phyloP scores from a whole-genome alignment of 2,113 vertebrate species.

The Ciconia maguari region DNA sequence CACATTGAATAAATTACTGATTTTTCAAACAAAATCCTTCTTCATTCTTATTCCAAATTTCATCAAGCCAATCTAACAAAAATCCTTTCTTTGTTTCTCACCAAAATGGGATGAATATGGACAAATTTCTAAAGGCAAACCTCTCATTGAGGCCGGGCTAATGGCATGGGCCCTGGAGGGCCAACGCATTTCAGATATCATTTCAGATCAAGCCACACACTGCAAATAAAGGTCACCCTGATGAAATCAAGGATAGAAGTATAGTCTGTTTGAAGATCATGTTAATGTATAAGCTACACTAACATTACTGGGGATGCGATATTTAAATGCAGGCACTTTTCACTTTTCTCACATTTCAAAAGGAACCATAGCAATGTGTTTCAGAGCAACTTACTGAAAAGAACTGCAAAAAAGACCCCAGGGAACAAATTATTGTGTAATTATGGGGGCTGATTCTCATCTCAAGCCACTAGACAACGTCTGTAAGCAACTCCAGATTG shows the following conservation, averaged over 20 bases:
- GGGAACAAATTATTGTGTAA: not conserved
- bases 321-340: not conserved
- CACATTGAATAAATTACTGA: not conserved
- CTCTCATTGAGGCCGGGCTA: not conserved
- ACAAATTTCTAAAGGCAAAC: not conserved
- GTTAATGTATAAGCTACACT: not conserved
- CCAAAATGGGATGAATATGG: not conserved
- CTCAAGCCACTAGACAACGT: not conserved
- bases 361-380: not conserved
- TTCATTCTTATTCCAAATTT: not conserved
- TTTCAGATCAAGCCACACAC: not conserved
- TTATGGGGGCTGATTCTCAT: not conserved
- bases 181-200: not conserved
- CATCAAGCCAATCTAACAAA: not conserved
- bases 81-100: not conserved
- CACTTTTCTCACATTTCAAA: not conserved
- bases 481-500: not conserved
- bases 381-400: not conserved
- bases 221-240: not conserved
- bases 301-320: not conserved
- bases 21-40: slow-evolving; percentile 11
- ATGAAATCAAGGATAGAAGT: not conserved
- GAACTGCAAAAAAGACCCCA: not conserved
- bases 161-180: not conserved
- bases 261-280: not conserved